Conservation (phyloP, 2,113 vertebrate genomes). For the Crypturellus undulatus region DNA sequence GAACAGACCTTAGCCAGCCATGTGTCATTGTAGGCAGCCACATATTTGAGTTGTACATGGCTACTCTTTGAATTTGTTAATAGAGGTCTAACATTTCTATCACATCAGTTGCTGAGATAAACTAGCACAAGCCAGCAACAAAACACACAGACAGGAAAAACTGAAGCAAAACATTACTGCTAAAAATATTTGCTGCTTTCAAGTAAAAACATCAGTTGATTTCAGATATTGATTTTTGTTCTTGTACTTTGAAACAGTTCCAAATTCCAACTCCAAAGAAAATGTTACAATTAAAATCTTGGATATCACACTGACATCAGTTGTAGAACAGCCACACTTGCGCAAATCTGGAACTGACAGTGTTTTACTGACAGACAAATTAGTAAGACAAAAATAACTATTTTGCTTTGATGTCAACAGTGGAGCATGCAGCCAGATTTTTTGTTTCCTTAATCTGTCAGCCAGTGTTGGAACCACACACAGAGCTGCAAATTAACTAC, state of each 20-base stretch:
- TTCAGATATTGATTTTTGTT: slow-evolving; percentile 43
- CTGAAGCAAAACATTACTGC: neutral
- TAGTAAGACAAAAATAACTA: neutral
- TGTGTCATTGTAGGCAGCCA: neutral
- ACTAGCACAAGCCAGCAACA: neutral
- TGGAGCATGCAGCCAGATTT: neutral
- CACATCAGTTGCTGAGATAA: neutral
- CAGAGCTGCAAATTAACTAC: neutral
- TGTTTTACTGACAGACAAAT: slow-evolving; percentile 13
- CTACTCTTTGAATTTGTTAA: neutral
- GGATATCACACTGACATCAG: neutral
- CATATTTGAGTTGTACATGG: neutral
- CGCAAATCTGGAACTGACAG: neutral
- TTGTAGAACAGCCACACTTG: neutral
- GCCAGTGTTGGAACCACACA: neutral
- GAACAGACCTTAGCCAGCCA: neutral
- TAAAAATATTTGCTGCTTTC: neutral
- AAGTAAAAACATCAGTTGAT: neutral
- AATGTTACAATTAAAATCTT: neutral
- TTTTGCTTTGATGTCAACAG: slow-evolving; percentile 15
- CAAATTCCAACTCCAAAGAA: neutral
- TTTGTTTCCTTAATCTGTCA: neutral
- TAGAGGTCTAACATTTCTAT: neutral
- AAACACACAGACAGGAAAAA: neutral
- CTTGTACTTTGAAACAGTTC: slow-evolving; percentile 12